Conservation (phyloP, 2,113 vertebrate genomes). For the Sula dactylatra region DNA sequence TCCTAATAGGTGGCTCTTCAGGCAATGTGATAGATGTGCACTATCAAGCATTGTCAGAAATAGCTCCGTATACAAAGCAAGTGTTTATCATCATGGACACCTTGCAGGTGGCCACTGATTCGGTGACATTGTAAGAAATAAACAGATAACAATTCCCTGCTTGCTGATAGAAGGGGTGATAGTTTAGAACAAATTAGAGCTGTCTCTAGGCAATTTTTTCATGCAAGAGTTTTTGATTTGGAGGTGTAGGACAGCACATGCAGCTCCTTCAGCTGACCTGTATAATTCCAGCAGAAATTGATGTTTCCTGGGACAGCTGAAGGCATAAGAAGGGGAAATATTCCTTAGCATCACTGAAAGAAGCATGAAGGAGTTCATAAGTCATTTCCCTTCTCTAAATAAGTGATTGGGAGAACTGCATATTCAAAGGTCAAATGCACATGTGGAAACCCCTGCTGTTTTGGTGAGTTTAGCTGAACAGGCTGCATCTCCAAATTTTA, state of each 20-base stretch:
- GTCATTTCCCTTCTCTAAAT: not conserved
- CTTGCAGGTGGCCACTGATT: not conserved
- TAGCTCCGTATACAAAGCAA: not conserved
- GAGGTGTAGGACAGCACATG: not conserved
- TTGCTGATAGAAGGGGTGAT: not conserved
- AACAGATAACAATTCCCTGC: not conserved
- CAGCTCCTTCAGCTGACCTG: not conserved
- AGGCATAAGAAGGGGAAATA: not conserved
- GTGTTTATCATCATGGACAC: not conserved
- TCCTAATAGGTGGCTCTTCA: not conserved
- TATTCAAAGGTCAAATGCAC: not conserved
- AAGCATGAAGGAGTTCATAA: rapidly evolving
- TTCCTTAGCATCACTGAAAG: not conserved
- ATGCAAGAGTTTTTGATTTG: not conserved
- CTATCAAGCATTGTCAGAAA: not conserved
- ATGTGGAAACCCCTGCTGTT: not conserved
- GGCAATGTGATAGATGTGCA: not conserved
- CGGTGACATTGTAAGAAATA: not conserved
- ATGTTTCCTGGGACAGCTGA: not conserved
- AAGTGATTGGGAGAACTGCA: not conserved
- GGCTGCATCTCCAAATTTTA: not conserved
- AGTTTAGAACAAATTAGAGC: not conserved
- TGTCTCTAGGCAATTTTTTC: not conserved
- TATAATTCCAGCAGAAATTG: not conserved
- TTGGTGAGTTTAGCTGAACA: not conserved